Percentiles rank a stretch among this genome's conserved stretches.
These are phyloP conservation scores for Anagrus nilaparvatae DNA, from an alignment of 1,140 invertebrate genomes.

Conservation along the genomic window DNA sequence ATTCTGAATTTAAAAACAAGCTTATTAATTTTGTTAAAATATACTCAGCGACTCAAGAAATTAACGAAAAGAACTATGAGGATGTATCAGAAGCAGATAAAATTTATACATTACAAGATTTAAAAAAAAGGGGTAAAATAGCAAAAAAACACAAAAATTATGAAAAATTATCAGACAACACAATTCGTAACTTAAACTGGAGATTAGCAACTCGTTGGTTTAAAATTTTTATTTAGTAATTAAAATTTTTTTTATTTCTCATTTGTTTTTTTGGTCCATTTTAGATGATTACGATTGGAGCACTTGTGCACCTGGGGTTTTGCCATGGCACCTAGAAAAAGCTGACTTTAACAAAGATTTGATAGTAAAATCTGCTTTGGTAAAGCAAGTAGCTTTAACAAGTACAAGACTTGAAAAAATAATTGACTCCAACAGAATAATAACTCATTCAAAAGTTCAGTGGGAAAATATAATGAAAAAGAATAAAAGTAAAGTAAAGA, in stretches of 20 bases:
- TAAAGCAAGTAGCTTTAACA: constrained; percentile 7
- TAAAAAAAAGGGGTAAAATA: constrained; percentile 17
- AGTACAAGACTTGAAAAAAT: constrained; percentile 25
- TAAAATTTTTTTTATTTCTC: constrained; percentile 11
- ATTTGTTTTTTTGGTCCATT: too few relatives aligned
- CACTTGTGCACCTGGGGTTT: constrained; percentile 30
- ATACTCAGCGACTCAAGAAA: constrained; percentile 14
- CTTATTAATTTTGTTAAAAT: constrained; percentile 25
- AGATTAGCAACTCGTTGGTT: constrained; percentile 17
- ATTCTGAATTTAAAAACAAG: constrained; percentile 15
- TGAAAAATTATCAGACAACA: constrained; percentile 17
- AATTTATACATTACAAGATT: constrained; percentile 25
- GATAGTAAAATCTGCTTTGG: constrained; percentile 5
- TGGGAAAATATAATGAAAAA: constrained; percentile 29
- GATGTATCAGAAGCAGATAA: constrained; percentile 12
- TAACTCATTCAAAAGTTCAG: constrained; percentile 25
- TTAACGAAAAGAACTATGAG: constrained; percentile 3
- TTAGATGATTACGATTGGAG: constrained; percentile 27
- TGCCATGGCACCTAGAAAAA: constrained; percentile 35
- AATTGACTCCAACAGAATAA: constrained; percentile 22
- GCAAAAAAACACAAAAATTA: not conserved
- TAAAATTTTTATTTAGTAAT: not conserved
- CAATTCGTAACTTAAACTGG: constrained; percentile 26
- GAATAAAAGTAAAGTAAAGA: constrained; percentile 24
- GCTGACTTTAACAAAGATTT: constrained; percentile 18